Conservation (phyloP, 92 coral and sea anemone species). For the Parazoanthus atlanticus region DNA sequence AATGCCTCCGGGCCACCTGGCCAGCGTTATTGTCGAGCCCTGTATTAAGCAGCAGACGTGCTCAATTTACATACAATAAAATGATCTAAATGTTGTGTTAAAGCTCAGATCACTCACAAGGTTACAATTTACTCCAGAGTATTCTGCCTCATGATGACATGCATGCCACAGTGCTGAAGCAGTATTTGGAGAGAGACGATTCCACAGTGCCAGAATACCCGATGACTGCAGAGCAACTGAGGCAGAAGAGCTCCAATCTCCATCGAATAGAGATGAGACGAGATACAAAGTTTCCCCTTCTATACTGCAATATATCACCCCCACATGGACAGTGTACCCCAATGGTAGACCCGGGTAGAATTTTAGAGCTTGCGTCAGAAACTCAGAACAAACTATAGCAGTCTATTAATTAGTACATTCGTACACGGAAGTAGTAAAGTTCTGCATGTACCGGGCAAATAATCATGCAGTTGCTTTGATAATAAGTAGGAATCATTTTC, state of each 20-base stretch:
- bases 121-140: not conserved
- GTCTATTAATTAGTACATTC: too few relatives aligned
- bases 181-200: conserved; percentile 37
- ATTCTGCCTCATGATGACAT: conserved; percentile 39
- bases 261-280: conserved; percentile 42
- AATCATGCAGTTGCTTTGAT: too few relatives aligned
- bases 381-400: conserved; percentile 17
- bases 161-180: conserved; percentile 23
- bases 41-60: too few relatives aligned
- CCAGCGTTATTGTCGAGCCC: too few relatives aligned
- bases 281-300: not conserved
- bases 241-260: conserved; percentile 42
- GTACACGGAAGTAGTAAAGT: too few relatives aligned
- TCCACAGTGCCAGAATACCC: conserved; percentile 40
- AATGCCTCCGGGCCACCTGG: too few relatives aligned
- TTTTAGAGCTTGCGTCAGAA: conserved; percentile 56
- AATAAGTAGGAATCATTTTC: too few relatives aligned
- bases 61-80: too few relatives aligned
- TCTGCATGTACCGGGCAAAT: too few relatives aligned
- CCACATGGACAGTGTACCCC: conserved; percentile 59
- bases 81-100: too few relatives aligned
- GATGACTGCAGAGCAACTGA: conserved; percentile 55
- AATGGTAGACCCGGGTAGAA: conserved; percentile 38
- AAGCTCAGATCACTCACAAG: too few relatives aligned
- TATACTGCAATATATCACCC: conserved; percentile 44